Percentiles rank a stretch among this genome's conserved stretches.
These are phyloP conservation scores for Poeciliopsis paucimaculata DNA, from an alignment of 2,797 vertebrate species.

Conservation along the genomic window DNA sequence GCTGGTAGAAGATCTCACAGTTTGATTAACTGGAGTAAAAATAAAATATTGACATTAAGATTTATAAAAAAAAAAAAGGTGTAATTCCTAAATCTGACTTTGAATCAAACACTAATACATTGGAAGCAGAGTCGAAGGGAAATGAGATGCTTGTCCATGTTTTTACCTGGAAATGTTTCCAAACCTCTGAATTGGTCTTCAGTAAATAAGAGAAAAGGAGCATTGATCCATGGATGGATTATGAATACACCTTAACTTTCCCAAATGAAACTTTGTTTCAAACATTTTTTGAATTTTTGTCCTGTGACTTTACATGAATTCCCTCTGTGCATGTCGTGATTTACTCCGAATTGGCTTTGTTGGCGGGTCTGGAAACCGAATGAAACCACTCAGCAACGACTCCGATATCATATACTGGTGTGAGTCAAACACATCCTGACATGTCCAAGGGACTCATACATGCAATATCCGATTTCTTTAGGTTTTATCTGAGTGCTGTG, in stretches of 20 bases:
- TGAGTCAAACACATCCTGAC: neutral
- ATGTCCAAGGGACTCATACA: neutral
- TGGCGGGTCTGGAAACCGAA: neutral
- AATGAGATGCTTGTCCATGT: neutral
- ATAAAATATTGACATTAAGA: neutral
- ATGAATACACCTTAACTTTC: neutral
- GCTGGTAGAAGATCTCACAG: neutral
- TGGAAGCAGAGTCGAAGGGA: neutral
- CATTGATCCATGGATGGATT: neutral
- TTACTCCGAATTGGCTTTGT: neutral
- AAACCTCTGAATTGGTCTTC: neutral
- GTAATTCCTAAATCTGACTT: neutral
- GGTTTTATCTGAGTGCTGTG: constrained; percentile 15
- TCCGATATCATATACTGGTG: neutral
- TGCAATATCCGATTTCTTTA: neutral
- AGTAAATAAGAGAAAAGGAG: neutral
- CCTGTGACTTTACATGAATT: neutral
- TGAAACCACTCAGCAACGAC: neutral
- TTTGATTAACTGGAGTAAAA: neutral
- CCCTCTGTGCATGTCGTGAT: neutral
- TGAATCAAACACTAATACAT: neutral
- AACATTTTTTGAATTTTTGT: neutral
- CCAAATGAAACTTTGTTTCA: neutral
- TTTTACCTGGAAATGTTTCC: neutral
- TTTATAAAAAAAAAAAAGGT: neutral